Evolutionary conservation across 2,888 invertebrate genomes (phyloP), one percentile per base, ranked within the genome.

Genomic region (Sepioteuthis lessoniana): DNA sequence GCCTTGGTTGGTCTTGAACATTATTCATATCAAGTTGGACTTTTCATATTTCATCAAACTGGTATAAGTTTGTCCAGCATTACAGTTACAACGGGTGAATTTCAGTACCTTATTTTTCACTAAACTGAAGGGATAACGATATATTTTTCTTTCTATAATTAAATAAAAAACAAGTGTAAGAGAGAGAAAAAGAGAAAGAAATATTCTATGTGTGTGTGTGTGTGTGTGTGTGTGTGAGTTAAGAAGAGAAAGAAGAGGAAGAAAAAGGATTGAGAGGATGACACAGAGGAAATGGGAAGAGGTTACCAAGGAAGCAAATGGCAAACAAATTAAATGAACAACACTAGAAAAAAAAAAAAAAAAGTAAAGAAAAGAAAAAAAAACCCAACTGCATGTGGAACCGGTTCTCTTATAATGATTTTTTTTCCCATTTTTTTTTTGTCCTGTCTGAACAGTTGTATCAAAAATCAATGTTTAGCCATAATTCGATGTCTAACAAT

Each of bases 341-440:
- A 76, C 76, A 16, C 76, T 16, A n/a, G 10, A 16, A 35, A 25
- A 76, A 10, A n/a, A 76, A 31, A n/a, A 76, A 76, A 35, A n/a
- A n/a, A 35, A 60, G 19, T 16, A 21, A 35, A 35, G 19, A 76
- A 10, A 16, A 76, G n/a, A 35, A n/a, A n/a, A 35, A 60, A 60
- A 28, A 60, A 31, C 0, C 5, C n/a, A 76, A 76, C 76, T 76
- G n/a, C 10, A 10, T 10, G 16, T 76, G 76, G 76, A 76, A 76
- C 76, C 76, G 76, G 76, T 76, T 76, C n/a, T 76, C n/a, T 76
- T 8, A 76, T 76, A n/a, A 76, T n/a, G 76, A 76, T 76, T n/a
- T 76, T 76, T 35, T n/a, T 35, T n/a, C 16, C 16, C 16, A 35
- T 76, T 76, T 76, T n/a, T 21, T 16, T 76, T 76, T 76, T n/a